Evolutionary conservation across 1,140 invertebrate genomes (phyloP).

Genomic region (Tetraneura akinire): DNA sequence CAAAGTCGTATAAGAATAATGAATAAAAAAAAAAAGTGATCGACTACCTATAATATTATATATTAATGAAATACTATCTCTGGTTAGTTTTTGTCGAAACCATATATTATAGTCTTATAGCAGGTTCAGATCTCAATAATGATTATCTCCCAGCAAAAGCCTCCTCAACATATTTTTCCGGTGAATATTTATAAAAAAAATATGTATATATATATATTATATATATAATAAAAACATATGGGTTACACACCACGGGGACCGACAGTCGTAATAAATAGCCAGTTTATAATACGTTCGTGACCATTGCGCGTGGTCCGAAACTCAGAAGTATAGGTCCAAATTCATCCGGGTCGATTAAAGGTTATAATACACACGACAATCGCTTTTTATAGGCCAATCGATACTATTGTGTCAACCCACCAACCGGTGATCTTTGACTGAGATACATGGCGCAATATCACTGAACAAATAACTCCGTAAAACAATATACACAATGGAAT

Average conservation of each 20-base stretch:
- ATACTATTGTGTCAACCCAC: slow-evolving; percentile 47
- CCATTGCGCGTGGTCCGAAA: slow-evolving; percentile 31
- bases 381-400: slow-evolving; percentile 48
- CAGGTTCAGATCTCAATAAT: background rate
- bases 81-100: slow-evolving; percentile 3
- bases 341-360: slow-evolving; percentile 48
- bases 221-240: slow-evolving; percentile 1
- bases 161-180: background rate
- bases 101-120: too few species aligned
- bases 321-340: slow-evolving; percentile 21
- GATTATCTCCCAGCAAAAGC: background rate
- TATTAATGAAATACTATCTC: too few species aligned
- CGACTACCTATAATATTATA: too few species aligned
- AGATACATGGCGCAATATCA: slow-evolving; percentile 40
- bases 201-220: too few species aligned
- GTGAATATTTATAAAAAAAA: too few species aligned
- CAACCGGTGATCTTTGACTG: slow-evolving; percentile 11
- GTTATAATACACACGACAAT: slow-evolving; percentile 46
- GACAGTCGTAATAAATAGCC: slow-evolving; percentile 9
- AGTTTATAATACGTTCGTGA: slow-evolving; percentile 36
- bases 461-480: slow-evolving; percentile 46
- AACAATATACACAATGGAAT: slow-evolving; percentile 36
- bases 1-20: background rate
- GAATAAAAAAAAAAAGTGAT: background rate
- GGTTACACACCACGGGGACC: background rate